phyloP scores from a whole-genome alignment of 2,888 invertebrate species.

The Cataglyphis rosenhaueri region DNA sequence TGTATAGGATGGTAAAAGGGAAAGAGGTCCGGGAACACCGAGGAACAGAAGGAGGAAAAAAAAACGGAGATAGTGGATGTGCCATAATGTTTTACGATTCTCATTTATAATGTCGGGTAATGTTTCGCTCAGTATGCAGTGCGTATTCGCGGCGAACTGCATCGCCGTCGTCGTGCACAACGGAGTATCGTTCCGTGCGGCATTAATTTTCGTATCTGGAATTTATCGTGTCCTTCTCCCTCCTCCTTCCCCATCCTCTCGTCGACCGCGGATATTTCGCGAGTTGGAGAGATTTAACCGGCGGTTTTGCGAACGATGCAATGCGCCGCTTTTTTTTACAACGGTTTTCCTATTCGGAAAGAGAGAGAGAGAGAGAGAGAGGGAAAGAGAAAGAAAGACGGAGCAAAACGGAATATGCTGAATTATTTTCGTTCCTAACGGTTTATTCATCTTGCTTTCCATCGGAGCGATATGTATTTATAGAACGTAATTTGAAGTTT shows the following conservation, averaged over 20 bases:
- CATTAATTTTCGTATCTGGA: conserved; percentile 76
- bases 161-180: conserved; percentile 54
- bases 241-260: conserved; percentile 9
- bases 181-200: conserved; percentile 61
- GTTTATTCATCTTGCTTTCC: conserved; percentile 34
- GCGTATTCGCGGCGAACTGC: conserved; percentile 69
- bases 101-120: conserved; percentile 77
- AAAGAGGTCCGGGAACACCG: conserved; percentile 25
- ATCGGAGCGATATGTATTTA: conserved; percentile 29
- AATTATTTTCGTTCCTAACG: conserved; percentile 42
- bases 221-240: conserved; percentile 71
- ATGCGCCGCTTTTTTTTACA: conserved; percentile 25
- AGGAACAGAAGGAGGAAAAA: conserved; percentile 47
- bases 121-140: conserved; percentile 76
- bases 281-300: conserved; percentile 55
- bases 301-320: conserved; percentile 27
- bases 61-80: conserved; percentile 57
- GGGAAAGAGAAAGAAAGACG: not conserved
- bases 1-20: not conserved
- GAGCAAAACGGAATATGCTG: not conserved
- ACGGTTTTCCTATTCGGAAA: not conserved
- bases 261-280: conserved; percentile 48
- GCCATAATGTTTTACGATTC: conserved; percentile 78
- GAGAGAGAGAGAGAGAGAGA: not conserved
- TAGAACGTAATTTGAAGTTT: conserved; percentile 25